Percentiles rank a stretch among this genome's conserved stretches.
Evolutionary conservation across 2,797 vertebrate species (phyloP).

Genomic region (Eutrigla gurnardus): DNA sequence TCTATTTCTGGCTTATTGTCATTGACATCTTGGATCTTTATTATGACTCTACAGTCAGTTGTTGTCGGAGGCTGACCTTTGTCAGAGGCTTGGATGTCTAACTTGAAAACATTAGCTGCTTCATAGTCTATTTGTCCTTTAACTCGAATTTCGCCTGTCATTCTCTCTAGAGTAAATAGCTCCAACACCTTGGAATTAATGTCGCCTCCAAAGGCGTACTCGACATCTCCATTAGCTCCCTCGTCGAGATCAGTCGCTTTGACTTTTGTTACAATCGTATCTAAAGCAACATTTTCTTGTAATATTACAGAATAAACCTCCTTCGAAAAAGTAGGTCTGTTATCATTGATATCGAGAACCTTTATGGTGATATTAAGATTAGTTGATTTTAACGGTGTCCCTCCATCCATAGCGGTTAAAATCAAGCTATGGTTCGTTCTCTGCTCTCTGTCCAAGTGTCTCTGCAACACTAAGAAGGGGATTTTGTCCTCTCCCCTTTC

Average conservation of each 20-base stretch:
- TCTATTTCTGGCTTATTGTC: constrained; percentile 78
- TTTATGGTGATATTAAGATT: constrained; percentile 66
- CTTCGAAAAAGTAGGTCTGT: constrained; percentile 81
- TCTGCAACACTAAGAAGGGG: constrained; percentile 80
- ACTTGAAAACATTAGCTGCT: constrained; percentile 60
- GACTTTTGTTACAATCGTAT: constrained; percentile 58
- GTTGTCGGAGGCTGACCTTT: constrained; percentile 72
- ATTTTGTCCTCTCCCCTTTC: constrained; percentile 80
- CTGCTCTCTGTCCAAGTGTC: constrained; percentile 81
- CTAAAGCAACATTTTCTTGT: constrained; percentile 63
- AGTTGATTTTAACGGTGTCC: constrained; percentile 77
- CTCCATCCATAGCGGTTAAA: constrained; percentile 81
- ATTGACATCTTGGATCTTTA: constrained; percentile 77
- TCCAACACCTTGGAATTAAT: constrained; percentile 43
- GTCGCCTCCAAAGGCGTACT: constrained; percentile 61
- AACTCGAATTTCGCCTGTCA: constrained; percentile 71
- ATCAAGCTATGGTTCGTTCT: constrained; percentile 69
- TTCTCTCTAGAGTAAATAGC: constrained; percentile 64
- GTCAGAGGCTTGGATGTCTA: constrained; percentile 76
- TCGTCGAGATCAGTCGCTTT: constrained; percentile 75
- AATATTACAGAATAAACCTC: constrained; percentile 69
- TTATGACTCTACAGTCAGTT: constrained; percentile 73
- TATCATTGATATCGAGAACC: constrained; percentile 85
- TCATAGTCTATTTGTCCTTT: constrained; percentile 75
- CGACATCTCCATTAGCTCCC: constrained; percentile 70